Base-by-base conservation (phyloP, 2,888 invertebrate species). In the Brachylomia viminalis region DNA sequence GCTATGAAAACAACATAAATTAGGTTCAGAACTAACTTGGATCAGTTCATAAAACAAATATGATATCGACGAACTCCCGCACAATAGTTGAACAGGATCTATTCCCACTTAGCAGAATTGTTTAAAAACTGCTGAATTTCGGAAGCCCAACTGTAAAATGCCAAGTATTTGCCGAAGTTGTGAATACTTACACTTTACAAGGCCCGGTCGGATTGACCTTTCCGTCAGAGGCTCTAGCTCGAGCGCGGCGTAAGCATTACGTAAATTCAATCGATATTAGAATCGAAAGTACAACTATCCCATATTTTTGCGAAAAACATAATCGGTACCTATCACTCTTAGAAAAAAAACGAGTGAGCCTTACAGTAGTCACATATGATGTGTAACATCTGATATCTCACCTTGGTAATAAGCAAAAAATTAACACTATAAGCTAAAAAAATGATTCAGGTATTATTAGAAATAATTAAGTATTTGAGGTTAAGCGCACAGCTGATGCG, bases 61-160 rank as follows among this genome's bases (percentile, higher is more conserved):
- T 38, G 38, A 38, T 6, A 38, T 38, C 38, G 38, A 38, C 38
- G 6, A 38, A 38, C 38, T 38, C 38, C 7, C 5, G 5, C 38
- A 38, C 38, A 38, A 5, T 38, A 38, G 38, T 38, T 38, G 38
- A 38, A 38, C 38, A 33, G 23, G 33, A 59, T 73, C 45, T 76
- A 52, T 27, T n/a, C 47, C 20, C 13, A 45, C 61, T 56, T 52
- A 73, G n/a, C 65, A 61, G 52, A 58, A 82, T 76, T 82, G 59
- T 82, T 75, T 42, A 42, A 67, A 79, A 79, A 77, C 75, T 64
- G 76, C 42, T 64, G 62, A 75, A 58, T 64, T 82, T 82, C 56
- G 23, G 15, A 42, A 82, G 42, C 42, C 45, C 30, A 59, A 59
- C 65, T 65, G 66, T 47, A 30, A 68, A 79, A 85, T 81, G 58